phyloP scores from a whole-genome alignment of 1,140 invertebrate species.

The Cydia amplana region DNA sequence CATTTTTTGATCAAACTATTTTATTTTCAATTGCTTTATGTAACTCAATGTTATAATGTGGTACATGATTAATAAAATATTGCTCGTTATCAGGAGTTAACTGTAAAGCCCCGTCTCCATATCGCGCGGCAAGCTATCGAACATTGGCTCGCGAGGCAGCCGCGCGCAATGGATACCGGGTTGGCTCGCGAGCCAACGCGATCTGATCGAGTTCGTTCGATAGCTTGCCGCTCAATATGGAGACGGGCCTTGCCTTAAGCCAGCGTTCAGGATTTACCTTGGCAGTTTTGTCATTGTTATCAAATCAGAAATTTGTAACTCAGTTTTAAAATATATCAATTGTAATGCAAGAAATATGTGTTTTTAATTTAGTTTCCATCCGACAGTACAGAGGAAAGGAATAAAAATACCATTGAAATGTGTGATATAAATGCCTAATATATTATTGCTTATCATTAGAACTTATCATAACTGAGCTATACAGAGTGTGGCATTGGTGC shows the following conservation, averaged over 20 bases:
- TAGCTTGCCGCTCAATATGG: too few relatives aligned
- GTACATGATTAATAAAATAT: slow-evolving; percentile 69
- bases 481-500: slow-evolving; percentile 96
- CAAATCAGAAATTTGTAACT: slow-evolving; percentile 72
- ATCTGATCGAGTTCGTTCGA: too few relatives aligned
- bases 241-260: too few relatives aligned
- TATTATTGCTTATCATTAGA: slow-evolving; percentile 32
- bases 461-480: slow-evolving; percentile 63
- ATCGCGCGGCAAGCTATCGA: too few relatives aligned
- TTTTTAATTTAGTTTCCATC: slow-evolving; percentile 46
- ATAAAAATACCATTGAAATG: not conserved
- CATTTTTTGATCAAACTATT: slow-evolving; percentile 77
- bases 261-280: slow-evolving; percentile 61
- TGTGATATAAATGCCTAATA: not conserved
- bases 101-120: too few relatives aligned
- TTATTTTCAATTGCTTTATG: slow-evolving; percentile 73
- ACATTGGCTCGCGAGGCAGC: too few relatives aligned
- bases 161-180: too few relatives aligned
- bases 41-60: slow-evolving; percentile 68
- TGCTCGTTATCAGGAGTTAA: slow-evolving; percentile 63
- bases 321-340: slow-evolving; percentile 75
- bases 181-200: too few relatives aligned
- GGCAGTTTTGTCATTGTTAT: slow-evolving; percentile 67
- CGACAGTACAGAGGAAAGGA: not conserved
- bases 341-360: slow-evolving; percentile 55